A percentile compares a stretch with the other conserved stretches of the same genome.
Evolutionary conservation across 1,140 invertebrate genomes (phyloP).

Genomic region (Dendrolimus punctatus): DNA sequence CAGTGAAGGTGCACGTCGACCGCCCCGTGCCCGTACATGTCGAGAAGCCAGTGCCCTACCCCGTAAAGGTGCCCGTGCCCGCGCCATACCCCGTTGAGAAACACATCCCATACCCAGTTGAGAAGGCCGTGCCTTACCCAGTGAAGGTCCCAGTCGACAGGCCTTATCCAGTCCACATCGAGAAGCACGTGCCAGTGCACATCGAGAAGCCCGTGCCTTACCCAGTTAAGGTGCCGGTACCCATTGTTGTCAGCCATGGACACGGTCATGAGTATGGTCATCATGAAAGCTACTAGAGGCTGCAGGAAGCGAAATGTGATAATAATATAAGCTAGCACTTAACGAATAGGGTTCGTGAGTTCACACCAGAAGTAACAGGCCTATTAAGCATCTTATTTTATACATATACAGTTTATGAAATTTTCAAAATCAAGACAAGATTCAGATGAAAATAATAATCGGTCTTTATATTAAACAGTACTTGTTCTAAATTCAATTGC

Average conservation of each 20-base stretch:
- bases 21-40: constrained; percentile 74
- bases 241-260: constrained; percentile 65
- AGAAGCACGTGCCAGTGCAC: constrained; percentile 73
- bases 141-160: constrained; percentile 75
- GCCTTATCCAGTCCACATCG: constrained; percentile 74
- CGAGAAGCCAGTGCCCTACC: constrained; percentile 71
- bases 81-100: constrained; percentile 72
- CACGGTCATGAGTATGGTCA: constrained; percentile 62
- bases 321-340: constrained; percentile 64
- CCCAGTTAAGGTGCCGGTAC: constrained; percentile 75
- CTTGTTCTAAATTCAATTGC: too few relatives aligned
- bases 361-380: too few relatives aligned
- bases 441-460: too few relatives aligned
- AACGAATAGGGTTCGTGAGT: constrained; percentile 33
- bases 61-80: constrained; percentile 71
- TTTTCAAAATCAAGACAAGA: too few relatives aligned
- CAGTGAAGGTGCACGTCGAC: constrained; percentile 76
- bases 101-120: constrained; percentile 73
- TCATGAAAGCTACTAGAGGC: constrained; percentile 65
- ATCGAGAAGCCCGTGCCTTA: constrained; percentile 74
- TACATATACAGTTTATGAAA: too few relatives aligned
- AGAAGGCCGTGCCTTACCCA: constrained; percentile 74
- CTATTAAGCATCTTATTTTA: too few relatives aligned
- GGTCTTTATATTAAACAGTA: too few relatives aligned
- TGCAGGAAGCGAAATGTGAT: constrained; percentile 70